Conservation (phyloP, 2,888 invertebrate genomes). For the Pherbina coryleti region DNA sequence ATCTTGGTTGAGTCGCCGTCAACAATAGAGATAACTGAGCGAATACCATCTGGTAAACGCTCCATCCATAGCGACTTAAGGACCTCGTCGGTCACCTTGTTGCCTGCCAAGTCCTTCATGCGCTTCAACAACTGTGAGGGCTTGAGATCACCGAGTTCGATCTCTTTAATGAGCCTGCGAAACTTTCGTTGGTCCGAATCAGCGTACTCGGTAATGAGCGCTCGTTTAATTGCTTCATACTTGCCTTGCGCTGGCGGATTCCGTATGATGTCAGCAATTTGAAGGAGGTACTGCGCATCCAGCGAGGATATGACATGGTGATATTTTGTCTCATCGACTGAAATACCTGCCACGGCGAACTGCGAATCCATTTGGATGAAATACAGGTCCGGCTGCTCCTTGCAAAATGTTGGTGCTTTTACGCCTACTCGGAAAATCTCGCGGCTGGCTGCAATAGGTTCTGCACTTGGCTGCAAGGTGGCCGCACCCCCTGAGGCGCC, state of each 20-base stretch:
- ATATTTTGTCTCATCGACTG: constrained; percentile 14
- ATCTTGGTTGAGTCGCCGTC: constrained; percentile 25
- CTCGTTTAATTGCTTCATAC: constrained; percentile 28
- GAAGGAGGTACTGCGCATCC: not conserved
- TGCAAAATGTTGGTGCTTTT: constrained; percentile 17
- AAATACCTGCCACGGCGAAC: not conserved
- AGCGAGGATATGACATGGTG: not conserved
- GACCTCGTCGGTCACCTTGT: constrained; percentile 26
- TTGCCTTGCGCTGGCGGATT: constrained; percentile 4
- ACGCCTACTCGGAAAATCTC: constrained; percentile 5
- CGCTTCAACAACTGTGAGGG: constrained; percentile 38
- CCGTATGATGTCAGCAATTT: not conserved
- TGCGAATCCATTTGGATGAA: constrained; percentile 29
- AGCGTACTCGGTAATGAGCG: constrained; percentile 33
- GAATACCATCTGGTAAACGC: constrained; percentile 23
- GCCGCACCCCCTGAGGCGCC: not conserved
- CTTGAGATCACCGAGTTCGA: constrained; percentile 32
- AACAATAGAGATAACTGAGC: constrained; percentile 32
- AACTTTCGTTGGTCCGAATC: constrained; percentile 36
- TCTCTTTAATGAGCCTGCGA: constrained; percentile 28
- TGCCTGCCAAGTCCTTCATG: constrained; percentile 33
- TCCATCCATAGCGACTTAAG: constrained; percentile 37
- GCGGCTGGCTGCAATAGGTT: not conserved
- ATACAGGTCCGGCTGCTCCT: constrained; percentile 22
- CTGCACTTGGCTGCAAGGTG: not conserved